phyloP scores from a whole-genome alignment of 2,888 invertebrate species.

The Ceriagrion tenellum region DNA sequence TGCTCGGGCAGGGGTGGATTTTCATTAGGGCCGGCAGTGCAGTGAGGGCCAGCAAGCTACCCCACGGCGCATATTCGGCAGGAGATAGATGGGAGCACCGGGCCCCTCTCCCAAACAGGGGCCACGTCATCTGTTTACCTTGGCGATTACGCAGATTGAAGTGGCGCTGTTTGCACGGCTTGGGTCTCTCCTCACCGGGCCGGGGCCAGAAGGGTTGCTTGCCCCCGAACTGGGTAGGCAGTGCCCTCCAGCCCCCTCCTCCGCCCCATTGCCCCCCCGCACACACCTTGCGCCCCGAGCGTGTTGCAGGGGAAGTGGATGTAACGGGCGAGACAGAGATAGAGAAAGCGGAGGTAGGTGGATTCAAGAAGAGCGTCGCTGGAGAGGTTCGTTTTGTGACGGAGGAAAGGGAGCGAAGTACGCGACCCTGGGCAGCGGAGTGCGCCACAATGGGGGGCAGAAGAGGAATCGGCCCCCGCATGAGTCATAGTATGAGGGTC shows the following conservation, averaged over 20 bases:
- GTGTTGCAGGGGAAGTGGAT: background rate
- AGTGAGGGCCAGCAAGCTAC: background rate
- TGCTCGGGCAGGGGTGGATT: background rate
- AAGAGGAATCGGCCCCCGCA: too few species aligned
- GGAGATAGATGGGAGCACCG: background rate
- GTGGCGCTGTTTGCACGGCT: slow-evolving; percentile 45
- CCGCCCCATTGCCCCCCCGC: background rate
- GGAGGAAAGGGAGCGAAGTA: too few species aligned
- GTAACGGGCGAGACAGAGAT: background rate
- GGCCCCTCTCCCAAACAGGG: background rate
- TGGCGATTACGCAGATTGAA: slow-evolving; percentile 50
- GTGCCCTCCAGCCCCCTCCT: background rate
- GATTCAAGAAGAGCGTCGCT: background rate
- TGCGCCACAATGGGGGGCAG: too few species aligned
- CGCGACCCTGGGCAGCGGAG: too few species aligned
- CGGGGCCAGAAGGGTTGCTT: slow-evolving; percentile 14
- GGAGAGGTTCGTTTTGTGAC: background rate
- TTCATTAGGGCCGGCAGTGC: background rate
- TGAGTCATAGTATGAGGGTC: too few species aligned
- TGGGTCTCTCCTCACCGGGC: background rate
- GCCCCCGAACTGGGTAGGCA: background rate
- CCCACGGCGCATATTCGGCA: background rate
- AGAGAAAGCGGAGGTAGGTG: too few species aligned
- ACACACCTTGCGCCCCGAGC: background rate
- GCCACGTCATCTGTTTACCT: slow-evolving; percentile 56